Conservation (phyloP, 2,113 vertebrate genomes). For the Alces alces region DNA sequence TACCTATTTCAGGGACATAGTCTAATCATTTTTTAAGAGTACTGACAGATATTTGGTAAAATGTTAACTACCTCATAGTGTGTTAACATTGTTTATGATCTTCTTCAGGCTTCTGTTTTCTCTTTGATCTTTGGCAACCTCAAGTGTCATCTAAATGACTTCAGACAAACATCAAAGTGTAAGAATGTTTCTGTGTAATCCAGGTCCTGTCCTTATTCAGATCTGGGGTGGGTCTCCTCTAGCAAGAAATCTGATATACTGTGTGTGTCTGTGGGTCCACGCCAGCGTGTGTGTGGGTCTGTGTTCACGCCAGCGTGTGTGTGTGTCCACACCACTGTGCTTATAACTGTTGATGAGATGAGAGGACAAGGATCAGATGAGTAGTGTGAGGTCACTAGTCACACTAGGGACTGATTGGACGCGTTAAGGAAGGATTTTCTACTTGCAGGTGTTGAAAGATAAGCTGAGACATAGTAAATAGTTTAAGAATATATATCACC, state of each 20-base stretch:
- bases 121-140: background rate
- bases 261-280: background rate
- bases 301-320: background rate
- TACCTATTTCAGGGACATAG: background rate
- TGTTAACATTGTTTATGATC: background rate
- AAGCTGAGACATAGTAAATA: background rate
- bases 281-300: fast-evolving
- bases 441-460: background rate
- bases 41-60: background rate
- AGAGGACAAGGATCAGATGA: background rate
- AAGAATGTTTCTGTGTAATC: background rate
- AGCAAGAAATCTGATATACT: background rate
- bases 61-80: background rate
- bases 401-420: too few species aligned
- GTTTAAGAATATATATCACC: background rate
- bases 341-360: background rate
- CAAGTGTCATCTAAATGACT: background rate
- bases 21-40: background rate
- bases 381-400: background rate
- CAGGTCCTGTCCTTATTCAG: background rate
- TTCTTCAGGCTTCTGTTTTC: background rate
- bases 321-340: background rate
- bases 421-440: background rate
- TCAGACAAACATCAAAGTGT: background rate
- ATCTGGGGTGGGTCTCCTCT: background rate